These are phyloP conservation scores for Turdus rufiventris DNA, from an alignment of 2,113 vertebrate genomes.

Conservation along the genomic window DNA sequence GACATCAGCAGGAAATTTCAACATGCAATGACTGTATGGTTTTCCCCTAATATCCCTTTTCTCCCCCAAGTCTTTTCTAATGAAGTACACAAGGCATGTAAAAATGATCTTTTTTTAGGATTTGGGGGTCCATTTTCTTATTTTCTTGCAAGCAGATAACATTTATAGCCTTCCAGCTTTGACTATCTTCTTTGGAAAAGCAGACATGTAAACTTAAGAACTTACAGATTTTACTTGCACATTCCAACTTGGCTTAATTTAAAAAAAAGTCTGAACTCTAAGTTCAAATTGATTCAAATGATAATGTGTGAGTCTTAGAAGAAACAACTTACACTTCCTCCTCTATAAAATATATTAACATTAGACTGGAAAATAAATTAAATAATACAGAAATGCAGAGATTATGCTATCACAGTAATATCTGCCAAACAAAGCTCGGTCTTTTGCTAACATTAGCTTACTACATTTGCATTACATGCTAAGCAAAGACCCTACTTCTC, in stretches of 20 bases:
- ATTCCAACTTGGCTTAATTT: conserved; percentile 21
- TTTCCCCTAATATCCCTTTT: background rate
- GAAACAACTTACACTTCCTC: conserved; percentile 41
- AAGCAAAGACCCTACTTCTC: conserved; percentile 69
- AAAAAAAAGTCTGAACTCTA: conserved; percentile 1
- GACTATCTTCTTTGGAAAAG: conserved; percentile 56
- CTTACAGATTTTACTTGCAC: background rate
- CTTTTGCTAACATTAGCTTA: conserved; percentile 66
- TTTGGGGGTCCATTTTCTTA: background rate
- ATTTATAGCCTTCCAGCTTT: background rate
- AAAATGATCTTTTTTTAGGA: background rate
- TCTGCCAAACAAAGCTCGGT: conserved; percentile 48
- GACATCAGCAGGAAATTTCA: background rate
- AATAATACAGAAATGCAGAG: conserved; percentile 47
- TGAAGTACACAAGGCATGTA: background rate
- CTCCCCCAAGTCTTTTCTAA: background rate
- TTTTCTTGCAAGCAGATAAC: background rate
- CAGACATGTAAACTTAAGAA: conserved; percentile 39
- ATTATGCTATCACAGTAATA: conserved; percentile 46
- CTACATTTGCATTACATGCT: conserved; percentile 63
- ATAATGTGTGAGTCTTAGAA: background rate
- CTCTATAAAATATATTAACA: conserved; percentile 48
- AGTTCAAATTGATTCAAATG: conserved; percentile 21
- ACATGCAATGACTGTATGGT: background rate
- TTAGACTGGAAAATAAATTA: conserved; percentile 60